Percentiles rank a stretch among this genome's conserved stretches.
phyloP scores from a whole-genome alignment of 2,797 vertebrate species.

The Coregonus sp. region DNA sequence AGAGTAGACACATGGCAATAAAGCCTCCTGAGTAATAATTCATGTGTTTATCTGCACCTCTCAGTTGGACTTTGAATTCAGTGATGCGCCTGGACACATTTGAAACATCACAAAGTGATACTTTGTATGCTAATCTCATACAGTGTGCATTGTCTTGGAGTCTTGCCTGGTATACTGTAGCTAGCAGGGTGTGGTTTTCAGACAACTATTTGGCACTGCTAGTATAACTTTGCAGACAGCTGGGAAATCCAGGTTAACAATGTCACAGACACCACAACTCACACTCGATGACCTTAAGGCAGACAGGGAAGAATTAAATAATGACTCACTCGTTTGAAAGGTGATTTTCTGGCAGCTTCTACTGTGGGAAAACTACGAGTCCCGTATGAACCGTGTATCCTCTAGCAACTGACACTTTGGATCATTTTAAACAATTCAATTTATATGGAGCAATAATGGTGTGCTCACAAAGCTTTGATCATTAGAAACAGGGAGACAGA shows the following conservation, averaged over 20 bases:
- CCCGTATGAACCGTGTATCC: background rate
- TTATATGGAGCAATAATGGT: too few species aligned
- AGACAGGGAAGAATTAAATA: background rate
- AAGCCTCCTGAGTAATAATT: background rate
- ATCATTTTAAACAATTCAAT: background rate
- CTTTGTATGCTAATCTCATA: background rate
- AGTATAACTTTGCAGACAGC: slow-evolving; percentile 14
- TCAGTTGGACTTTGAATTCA: slow-evolving; percentile 1
- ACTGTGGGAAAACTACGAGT: background rate
- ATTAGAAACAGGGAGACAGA: too few species aligned
- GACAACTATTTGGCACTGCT: slow-evolving; percentile 13
- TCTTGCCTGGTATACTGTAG: too few species aligned
- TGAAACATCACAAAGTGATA: background rate
- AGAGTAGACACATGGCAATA: too few species aligned
- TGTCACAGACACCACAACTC: background rate
- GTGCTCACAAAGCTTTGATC: too few species aligned
- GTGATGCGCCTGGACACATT: background rate
- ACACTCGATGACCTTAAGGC: background rate
- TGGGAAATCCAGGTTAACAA: background rate
- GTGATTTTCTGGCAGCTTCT: background rate
- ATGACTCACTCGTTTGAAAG: background rate
- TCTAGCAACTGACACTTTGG: background rate
- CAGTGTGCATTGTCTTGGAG: background rate
- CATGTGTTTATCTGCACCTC: background rate
- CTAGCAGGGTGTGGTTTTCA: background rate